Percentiles rank a stretch among this genome's conserved stretches.
These are phyloP conservation scores for Gila orcuttii DNA, from an alignment of 2,113 vertebrate genomes.

Conservation along the genomic window DNA sequence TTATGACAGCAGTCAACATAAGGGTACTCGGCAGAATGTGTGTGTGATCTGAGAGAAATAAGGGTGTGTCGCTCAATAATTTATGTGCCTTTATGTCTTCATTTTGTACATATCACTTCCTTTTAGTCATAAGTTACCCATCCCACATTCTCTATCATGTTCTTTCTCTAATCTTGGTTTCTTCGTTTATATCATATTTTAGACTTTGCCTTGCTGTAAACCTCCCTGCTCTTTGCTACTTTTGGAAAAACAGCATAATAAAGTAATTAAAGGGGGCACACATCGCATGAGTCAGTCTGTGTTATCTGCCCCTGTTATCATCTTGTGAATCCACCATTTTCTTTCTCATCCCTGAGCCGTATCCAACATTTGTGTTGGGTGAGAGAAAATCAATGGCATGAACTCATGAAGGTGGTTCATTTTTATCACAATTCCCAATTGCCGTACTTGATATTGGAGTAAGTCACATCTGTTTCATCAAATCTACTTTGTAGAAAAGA, in stretches of 20 bases:
- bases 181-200: conserved; percentile 43
- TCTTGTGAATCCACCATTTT: conserved; percentile 30
- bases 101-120: conserved; percentile 13
- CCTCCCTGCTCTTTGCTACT: conserved; percentile 16
- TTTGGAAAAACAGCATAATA: conserved; percentile 62
- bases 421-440: conserved; percentile 11
- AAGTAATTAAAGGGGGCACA: conserved; percentile 55
- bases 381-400: conserved; percentile 22
- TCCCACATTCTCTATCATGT: background rate
- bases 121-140: conserved; percentile 22
- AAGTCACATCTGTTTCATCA: background rate
- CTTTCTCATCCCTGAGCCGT: conserved; percentile 3
- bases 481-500: background rate
- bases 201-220: conserved; percentile 68
- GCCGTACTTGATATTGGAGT: background rate
- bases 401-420: conserved; percentile 4
- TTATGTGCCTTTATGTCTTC: background rate
- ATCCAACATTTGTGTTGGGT: background rate
- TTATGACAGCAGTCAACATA: conserved; percentile 76
- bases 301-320: conserved; percentile 35
- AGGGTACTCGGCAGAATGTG: conserved; percentile 63
- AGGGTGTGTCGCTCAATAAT: conserved; percentile 72
- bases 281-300: conserved; percentile 15
- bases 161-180: conserved; percentile 11
- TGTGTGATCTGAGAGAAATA: conserved; percentile 50